Conservation (phyloP, 2,113 vertebrate species). For the Notothenia rossii region DNA sequence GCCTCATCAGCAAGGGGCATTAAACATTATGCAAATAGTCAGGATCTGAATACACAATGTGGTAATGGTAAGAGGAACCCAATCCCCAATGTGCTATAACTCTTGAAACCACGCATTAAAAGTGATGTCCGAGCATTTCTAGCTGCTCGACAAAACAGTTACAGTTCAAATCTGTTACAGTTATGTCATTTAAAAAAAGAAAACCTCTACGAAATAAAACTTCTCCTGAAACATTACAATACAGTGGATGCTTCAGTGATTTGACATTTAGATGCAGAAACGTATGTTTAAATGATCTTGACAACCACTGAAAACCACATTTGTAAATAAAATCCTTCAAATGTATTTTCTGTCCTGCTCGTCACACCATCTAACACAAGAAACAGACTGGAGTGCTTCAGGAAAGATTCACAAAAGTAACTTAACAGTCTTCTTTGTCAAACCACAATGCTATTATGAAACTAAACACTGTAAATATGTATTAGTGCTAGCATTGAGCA, state of each 20-base stretch:
- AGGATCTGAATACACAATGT: background rate
- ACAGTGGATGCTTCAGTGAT: background rate
- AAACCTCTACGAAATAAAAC: background rate
- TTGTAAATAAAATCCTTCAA: background rate
- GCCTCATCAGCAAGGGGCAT: conserved; percentile 10
- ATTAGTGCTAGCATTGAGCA: background rate
- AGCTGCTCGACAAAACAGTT: background rate
- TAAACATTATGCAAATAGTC: background rate
- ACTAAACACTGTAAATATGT: conserved; percentile 2
- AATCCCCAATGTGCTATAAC: background rate
- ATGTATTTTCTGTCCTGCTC: background rate
- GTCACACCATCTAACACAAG: background rate
- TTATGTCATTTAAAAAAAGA: too few species aligned
- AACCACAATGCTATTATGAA: background rate
- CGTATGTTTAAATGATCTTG: background rate
- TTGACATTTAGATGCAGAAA: background rate
- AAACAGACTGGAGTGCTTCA: background rate
- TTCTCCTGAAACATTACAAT: background rate
- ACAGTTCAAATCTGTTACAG: background rate
- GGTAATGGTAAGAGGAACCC: background rate
- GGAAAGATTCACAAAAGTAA: background rate
- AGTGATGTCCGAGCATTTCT: background rate
- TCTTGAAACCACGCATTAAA: background rate
- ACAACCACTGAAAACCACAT: background rate
- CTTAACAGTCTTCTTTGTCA: background rate